Conservation (phyloP, 2,113 vertebrate genomes). For the Laticauda laticaudata region DNA sequence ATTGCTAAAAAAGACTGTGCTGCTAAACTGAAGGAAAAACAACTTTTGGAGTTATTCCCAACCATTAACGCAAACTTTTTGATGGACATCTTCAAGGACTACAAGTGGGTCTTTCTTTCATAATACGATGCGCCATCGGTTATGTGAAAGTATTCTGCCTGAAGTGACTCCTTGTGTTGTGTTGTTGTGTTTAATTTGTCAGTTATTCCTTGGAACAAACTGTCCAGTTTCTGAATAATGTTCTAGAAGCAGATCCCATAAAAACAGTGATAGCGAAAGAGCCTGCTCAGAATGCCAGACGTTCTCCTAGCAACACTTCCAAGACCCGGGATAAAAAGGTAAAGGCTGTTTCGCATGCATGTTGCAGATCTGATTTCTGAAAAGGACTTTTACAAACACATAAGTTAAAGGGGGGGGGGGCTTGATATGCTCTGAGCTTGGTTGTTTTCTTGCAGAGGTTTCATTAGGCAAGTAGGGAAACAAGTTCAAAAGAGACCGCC, state of each 20-base stretch:
- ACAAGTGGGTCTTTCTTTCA: conserved; percentile 81
- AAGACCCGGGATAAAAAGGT: conserved; percentile 78
- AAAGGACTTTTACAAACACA: too few species aligned
- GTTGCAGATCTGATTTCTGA: background rate
- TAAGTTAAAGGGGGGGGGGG: too few species aligned
- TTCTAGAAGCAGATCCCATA: conserved; percentile 86
- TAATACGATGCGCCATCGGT: background rate
- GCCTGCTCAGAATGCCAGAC: conserved; percentile 59
- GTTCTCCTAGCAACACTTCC: conserved; percentile 50
- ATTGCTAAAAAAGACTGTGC: conserved; percentile 82
- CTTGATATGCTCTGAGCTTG: background rate
- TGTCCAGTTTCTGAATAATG: conserved; percentile 83
- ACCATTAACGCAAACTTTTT: conserved; percentile 88
- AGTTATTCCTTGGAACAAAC: conserved; percentile 91
- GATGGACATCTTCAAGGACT: conserved; percentile 89
- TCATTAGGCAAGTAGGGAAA: background rate
- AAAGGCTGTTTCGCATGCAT: background rate
- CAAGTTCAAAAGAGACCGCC: background rate
- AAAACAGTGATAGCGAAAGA: conserved; percentile 89
- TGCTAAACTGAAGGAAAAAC: conserved; percentile 85
- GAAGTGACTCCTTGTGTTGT: conserved; percentile 27
- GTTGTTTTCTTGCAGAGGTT: background rate
- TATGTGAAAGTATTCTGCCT: background rate
- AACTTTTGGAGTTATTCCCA: conserved; percentile 88
- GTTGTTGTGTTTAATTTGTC: conserved; percentile 21